Evolutionary conservation across 2,797 vertebrate genomes (phyloP).

Genomic region (Oophaga sylvatica): DNA sequence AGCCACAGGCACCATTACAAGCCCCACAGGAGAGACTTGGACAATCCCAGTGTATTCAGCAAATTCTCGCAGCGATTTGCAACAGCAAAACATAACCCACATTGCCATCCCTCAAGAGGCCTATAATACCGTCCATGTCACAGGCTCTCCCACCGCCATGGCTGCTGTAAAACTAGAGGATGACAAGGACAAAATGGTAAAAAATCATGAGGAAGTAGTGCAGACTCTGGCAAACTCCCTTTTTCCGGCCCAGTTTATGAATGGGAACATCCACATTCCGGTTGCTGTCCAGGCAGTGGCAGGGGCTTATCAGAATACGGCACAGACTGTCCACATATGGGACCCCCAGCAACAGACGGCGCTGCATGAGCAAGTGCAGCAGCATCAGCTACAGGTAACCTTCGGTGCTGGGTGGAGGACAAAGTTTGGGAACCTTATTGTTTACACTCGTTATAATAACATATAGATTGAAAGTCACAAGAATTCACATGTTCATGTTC

Average conservation of each 20-base stretch:
- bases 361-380: slow-evolving; percentile 88
- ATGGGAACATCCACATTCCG: slow-evolving; percentile 98
- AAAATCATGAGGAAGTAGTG: slow-evolving; percentile 92
- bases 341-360: slow-evolving; percentile 90
- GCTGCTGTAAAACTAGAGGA: slow-evolving; percentile 86
- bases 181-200: slow-evolving; percentile 92
- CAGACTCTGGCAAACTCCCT: slow-evolving; percentile 92
- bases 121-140: slow-evolving; percentile 89
- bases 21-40: slow-evolving; percentile 97
- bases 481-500: too few relatives aligned
- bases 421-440: not conserved
- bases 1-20: slow-evolving; percentile 95
- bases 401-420: slow-evolving; percentile 21
- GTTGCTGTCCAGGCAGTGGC: slow-evolving; percentile 95
- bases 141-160: slow-evolving; percentile 82
- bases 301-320: slow-evolving; percentile 89
- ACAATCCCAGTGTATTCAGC: slow-evolving; percentile 97
- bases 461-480: too few relatives aligned
- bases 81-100: slow-evolving; percentile 93
- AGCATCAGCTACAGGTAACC: slow-evolving; percentile 85
- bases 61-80: slow-evolving; percentile 81
- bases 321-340: slow-evolving; percentile 97
- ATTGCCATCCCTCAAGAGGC: slow-evolving; percentile 96
- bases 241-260: slow-evolving; percentile 96
- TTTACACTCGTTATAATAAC: not conserved